Evolutionary conservation across 2,113 vertebrate genomes (phyloP), one percentile per base, ranked within the genome.

Genomic region (Melospiza georgiana): DNA sequence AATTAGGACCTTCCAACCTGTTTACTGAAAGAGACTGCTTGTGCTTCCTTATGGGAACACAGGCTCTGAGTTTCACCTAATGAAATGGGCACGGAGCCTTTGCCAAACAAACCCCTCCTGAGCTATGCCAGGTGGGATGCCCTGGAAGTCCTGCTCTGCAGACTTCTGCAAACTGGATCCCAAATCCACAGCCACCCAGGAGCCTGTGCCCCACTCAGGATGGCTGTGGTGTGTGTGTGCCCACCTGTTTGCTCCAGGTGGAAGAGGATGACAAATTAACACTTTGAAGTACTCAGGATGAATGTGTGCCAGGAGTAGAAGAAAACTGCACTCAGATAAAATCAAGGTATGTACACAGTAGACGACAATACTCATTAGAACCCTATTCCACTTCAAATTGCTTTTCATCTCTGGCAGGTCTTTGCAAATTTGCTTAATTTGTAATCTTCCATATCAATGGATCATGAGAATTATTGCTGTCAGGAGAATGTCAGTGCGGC

Each of bases 261-360:
- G 84, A 88, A 93, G 69, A 91, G 49, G 65, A 83, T 84, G 58
- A 71, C 67, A 85, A 94, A 96, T 91, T 87, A 95, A 91, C 66
- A 88, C 85, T 97, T 94, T 82, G 88, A 97, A 96, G 77, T 78
- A 94, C 89, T 84, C 58, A 68, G n/a, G 79, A 73, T 31, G 37
- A 88, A 91, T 46, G 59, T 87, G 74, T 76, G 74, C 11, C 18
- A 93, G 80, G 89, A 96, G 88, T 57, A 74, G 89, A 90, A 95
- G 87, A 95, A 92, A 97, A 95, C 81, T 92, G 85, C 91, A 73
- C 49, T 62, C 76, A 94, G 91, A 87, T 79, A 96, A 95, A 96
- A 95, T 73, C 72, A 43, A 85, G 89, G 81, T 92, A 84, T 8
- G 37, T 82, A 77, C 58, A 54, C 14, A 90, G 58, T 15, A 92